phyloP scores from a whole-genome alignment of 2,113 vertebrate genomes.

The Phaethon lepturus region DNA sequence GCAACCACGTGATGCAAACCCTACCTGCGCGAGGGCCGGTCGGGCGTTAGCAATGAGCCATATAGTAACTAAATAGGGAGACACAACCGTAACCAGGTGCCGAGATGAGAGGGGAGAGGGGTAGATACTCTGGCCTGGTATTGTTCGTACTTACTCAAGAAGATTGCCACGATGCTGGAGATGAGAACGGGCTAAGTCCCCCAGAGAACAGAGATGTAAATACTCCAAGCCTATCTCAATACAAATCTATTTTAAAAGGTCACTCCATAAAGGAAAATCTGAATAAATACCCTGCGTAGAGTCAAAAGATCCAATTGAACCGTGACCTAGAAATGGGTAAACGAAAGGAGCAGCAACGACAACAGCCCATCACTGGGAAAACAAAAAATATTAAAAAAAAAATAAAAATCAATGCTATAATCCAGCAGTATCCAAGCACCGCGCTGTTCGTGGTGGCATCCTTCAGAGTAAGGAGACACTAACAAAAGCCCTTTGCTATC shows the following conservation, averaged over 20 bases:
- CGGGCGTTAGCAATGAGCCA: neutral
- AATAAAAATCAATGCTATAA: neutral
- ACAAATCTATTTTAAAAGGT: neutral
- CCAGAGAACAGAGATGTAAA: rapidly evolving
- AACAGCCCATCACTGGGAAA: neutral
- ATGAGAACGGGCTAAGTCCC: rapidly evolving
- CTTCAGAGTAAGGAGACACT: neutral
- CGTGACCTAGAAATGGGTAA: rapidly evolving
- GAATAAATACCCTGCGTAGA: rapidly evolving
- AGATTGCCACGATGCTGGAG: neutral
- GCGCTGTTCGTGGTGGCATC: neutral
- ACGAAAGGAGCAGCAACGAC: neutral
- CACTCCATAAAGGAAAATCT: neutral
- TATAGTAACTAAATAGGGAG: rapidly evolving
- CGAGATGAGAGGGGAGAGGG: neutral
- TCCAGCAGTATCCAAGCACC: neutral
- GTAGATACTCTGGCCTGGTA: neutral
- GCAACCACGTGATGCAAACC: neutral
- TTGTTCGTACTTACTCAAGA: rapidly evolving
- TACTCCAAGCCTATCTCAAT: neutral
- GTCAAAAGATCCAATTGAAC: neutral
- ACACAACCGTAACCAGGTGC: neutral
- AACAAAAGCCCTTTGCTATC: neutral
- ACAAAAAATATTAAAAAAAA: neutral
- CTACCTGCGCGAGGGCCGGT: too few species aligned